Conservation (phyloP, 2,797 vertebrate species). For the Bryconaethiops microstoma region DNA sequence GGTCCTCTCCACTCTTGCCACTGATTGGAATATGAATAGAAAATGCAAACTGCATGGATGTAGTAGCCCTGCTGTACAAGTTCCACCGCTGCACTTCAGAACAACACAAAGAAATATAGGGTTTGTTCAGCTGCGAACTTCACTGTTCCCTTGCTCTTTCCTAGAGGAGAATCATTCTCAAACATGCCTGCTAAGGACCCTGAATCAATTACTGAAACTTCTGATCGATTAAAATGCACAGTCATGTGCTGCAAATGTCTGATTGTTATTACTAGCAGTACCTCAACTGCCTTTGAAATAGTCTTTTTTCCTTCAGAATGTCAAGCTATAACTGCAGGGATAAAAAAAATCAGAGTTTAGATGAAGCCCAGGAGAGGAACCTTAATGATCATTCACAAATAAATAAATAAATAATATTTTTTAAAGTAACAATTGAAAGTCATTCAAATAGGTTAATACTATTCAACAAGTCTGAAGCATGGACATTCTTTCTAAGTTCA, state of each 20-base stretch:
- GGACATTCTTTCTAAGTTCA: too few relatives aligned
- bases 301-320: neutral
- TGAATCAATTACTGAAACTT: neutral
- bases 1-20: conserved; percentile 15
- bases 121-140: neutral
- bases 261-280: neutral
- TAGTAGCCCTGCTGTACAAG: neutral
- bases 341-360: neutral
- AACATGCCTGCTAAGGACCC: neutral
- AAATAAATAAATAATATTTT: too few relatives aligned
- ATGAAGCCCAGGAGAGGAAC: too few relatives aligned
- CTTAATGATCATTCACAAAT: too few relatives aligned
- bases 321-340: neutral
- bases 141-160: neutral
- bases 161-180: neutral
- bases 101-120: conserved; percentile 3
- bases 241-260: neutral
- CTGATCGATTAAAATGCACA: neutral
- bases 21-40: conserved; percentile 38
- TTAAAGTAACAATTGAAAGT: too few relatives aligned
- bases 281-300: neutral
- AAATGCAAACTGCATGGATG: conserved; percentile 45
- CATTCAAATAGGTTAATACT: too few relatives aligned
- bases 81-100: conserved; percentile 3
- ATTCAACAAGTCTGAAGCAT: too few relatives aligned